A percentile compares a stretch with the other conserved stretches of the same genome.
Evolutionary conservation across 2,888 invertebrate species (phyloP).

Genomic region (Caenorhabditis virilis): DNA sequence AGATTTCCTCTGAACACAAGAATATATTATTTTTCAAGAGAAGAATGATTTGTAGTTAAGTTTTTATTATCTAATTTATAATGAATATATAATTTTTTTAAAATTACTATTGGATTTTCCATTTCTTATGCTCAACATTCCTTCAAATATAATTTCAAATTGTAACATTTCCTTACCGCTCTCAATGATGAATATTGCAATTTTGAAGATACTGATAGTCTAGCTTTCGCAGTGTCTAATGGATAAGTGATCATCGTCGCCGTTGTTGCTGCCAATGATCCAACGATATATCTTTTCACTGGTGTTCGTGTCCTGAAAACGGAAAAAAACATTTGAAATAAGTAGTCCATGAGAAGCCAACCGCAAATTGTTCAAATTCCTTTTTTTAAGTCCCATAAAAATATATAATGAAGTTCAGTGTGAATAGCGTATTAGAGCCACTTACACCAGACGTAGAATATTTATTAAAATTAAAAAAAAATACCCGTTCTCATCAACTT

Average conservation of each 20-base stretch:
- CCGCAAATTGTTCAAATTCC: too few relatives aligned
- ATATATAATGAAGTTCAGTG: too few relatives aligned
- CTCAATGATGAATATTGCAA: conserved; percentile 35
- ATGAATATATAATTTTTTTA: too few relatives aligned
- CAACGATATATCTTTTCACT: conserved; percentile 80
- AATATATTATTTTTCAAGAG: conserved; percentile 2
- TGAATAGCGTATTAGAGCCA: too few relatives aligned
- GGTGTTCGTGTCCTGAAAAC: conserved; percentile 69
- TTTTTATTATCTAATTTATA: not conserved
- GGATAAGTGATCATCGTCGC: conserved; percentile 94
- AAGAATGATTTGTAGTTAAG: not conserved
- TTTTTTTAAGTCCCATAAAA: too few relatives aligned
- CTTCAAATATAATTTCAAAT: too few relatives aligned
- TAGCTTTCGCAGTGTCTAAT: conserved; percentile 86
- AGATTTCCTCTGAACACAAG: too few relatives aligned
- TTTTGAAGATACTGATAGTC: conserved; percentile 44
- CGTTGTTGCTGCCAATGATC: conserved; percentile 91
- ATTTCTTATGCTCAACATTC: too few relatives aligned
- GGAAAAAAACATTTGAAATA: too few relatives aligned
- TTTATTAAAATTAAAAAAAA: conserved; percentile 1
- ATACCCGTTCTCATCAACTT: conserved; percentile 60
- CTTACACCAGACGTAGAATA: too few relatives aligned
- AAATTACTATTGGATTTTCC: too few relatives aligned
- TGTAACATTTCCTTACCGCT: conserved; percentile 17
- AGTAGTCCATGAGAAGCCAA: too few relatives aligned